Base-by-base conservation (phyloP, 64 coral and sea anemone genomes). In the Montipora efflorescens region DNA sequence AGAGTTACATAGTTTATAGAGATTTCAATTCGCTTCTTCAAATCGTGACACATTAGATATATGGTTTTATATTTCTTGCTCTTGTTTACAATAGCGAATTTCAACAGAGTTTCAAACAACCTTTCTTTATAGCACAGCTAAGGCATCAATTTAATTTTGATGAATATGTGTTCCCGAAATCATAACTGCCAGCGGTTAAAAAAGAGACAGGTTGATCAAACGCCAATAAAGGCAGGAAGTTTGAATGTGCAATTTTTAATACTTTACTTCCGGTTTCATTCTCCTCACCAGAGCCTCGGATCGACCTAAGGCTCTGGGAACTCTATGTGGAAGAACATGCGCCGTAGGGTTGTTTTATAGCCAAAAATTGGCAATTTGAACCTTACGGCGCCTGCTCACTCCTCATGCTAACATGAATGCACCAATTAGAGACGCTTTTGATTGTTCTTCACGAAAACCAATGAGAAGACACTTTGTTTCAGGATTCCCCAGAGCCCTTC, bases 1-100 rank as follows among this genome's bases (percentile, higher is more conserved):
- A 71, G 67, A 86, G 68, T 86, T 86, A 71, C 67, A 20, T 52
- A 86, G 18, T 20, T 62, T 61, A 43, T 15, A 58, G 19, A 48
- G 15, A 19, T 15, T 16, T 78, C 7, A 57, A 49, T 4, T 78
- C 43, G 28, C 7, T 76, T 4, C 2, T 44, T 23, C 74, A 76
- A 7, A 19, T 82, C 64, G 25, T 64, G 55, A 82, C 11, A 64
- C 36, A 82, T 82, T 44, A 44, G 58, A 66, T 4, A 64, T 78
- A 78, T 48, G 14, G 3, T 19, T 78, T 48, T 48, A 78, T 78
- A 48, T 19, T 18, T 5, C 3, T 2, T 76, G 13, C 5, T 19
- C 6, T 50, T 18, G 36, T 9, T 47, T 78, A 51, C 46, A 48
- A 49, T 78, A 71, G 21, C 18, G 68, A 71, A 23, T 7, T 20